Evolutionary conservation across 2,797 vertebrate species (phyloP), one percentile per base, ranked within the genome.

Genomic region (Odontamblyopus lacepedii): DNA sequence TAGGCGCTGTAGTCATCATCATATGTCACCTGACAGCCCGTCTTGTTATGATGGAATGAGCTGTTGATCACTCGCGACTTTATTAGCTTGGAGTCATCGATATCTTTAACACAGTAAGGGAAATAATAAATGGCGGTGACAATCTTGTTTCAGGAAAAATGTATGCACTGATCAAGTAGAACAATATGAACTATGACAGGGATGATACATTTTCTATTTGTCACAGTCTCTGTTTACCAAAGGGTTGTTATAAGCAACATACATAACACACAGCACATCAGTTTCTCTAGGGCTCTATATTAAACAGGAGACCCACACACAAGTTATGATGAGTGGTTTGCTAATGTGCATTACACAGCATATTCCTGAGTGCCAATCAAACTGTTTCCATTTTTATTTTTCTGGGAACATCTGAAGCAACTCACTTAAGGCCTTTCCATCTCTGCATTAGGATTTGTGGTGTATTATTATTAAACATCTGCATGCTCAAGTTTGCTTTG

Each of bases 1-100:
- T 99, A 99, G 89, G 98, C 98, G 61, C 97, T 98, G 81, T 99
- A 99, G 80, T 99, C 97, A 0, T 98, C 95, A 32, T 98, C 96
- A 61, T 97, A 98, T 0, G 96, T 97, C 91, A 99, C 96, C 91
- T 98, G 97, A 82, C 97, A 99, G 70, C 98, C 98, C 0, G 96
- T 97, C 88, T 97, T 99, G 90, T 96, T 93, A 89, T 97, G 94
- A 70, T 84, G 85, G 91, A 99, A 98, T 2, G 94, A 93, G 91
- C 94, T 96, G 93, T 96, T 98, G 93, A 91, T 92, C 90, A 98
- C 87, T 96, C 16, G 48, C 50, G 44, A 48, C 32, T 91, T 89
- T 51, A 94, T 93, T 63, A 97, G 95, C 87, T 98, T 98, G 87
- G 93, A 89, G 73, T 95, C 94, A 32, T 98, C 95, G 1, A 99